Percentiles rank a stretch among this genome's conserved stretches.
These are phyloP conservation scores for Alligator mississippiensis DNA, from an alignment of 2,113 vertebrate species.

Conservation along the genomic window DNA sequence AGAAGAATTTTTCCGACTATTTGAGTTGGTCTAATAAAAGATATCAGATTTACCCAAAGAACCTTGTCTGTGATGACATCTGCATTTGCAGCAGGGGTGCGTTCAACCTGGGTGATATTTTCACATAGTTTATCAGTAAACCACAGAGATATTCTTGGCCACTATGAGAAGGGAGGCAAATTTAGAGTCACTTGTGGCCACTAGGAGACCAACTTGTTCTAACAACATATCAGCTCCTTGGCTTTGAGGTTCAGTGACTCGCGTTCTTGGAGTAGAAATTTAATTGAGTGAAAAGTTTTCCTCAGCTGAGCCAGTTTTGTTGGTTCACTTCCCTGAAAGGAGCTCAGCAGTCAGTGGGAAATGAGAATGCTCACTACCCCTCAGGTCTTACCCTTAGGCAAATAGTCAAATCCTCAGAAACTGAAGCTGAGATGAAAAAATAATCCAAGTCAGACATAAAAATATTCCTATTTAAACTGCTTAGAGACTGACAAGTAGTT, in stretches of 20 bases:
- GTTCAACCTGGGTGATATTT: neutral
- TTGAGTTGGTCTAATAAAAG: too few species aligned
- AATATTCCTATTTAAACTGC: neutral
- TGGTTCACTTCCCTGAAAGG: neutral
- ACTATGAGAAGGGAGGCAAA: neutral
- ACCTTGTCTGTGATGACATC: too few species aligned
- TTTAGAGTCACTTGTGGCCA: neutral
- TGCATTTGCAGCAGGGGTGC: rapidly evolving
- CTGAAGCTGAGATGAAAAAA: neutral
- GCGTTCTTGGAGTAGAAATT: neutral
- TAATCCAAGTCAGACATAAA: neutral
- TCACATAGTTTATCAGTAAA: neutral
- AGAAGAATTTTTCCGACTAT: too few species aligned
- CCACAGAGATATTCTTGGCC: neutral
- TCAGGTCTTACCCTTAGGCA: neutral
- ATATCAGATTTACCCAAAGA: too few species aligned
- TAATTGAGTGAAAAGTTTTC: neutral
- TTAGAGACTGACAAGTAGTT: neutral
- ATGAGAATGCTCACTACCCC: neutral
- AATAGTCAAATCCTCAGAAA: neutral
- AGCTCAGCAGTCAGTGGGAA: neutral
- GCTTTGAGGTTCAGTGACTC: neutral
- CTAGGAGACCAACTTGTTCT: neutral
- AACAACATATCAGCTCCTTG: neutral
- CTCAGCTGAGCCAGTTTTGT: neutral